Base-by-base conservation (phyloP, 2,888 invertebrate species). In the Bruchidius siliquastri region DNA sequence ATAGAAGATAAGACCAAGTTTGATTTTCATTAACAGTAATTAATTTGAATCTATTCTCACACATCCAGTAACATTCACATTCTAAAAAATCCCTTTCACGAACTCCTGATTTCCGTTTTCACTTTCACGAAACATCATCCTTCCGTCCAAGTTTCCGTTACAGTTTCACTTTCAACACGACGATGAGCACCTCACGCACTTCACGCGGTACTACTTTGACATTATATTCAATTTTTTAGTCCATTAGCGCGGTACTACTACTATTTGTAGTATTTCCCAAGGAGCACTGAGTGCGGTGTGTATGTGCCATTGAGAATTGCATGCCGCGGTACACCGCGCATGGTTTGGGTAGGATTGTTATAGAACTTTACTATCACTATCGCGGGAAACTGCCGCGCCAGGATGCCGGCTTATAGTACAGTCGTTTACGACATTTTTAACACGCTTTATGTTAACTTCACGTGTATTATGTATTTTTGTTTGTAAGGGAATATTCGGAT, bases 301-400 rank as follows among this genome's bases (percentile, higher is more conserved):
- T 20, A 13, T 74, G 72, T 74, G 76, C 76, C 78, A 77, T 78
- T 78, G 77, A 77, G 76, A 76, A 75, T 73, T 77, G 78, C 78
- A 77, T 68, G 49, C 68, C 68, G 68, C 68, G 49, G 49, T 49
- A 49, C 68, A 68, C 6, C 22, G 68, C 68, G 68, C 68, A 21
- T 10, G 68, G 22, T 21, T 68, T 21, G 22, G 21, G 22, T 68
- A 68, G 68, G 49, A 49, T 49, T 49, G 49, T 49, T 49, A 49
- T 68, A 21, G 22, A 68, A 74, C 74, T 77, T 77, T 76, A 77
- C 77, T 77, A 77, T 78, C 77, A 77, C 79, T 75, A 76, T 76
- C 74, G 76, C 74, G 77, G 76, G 75, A 74, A 72, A 49, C 49
- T 49, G 49, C 49, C 49, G 49, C 49, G 49, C 69, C 70, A 73